Percentiles rank a stretch among this genome's conserved stretches.
Evolutionary conservation across 2,797 vertebrate genomes (phyloP).

Genomic region (Harpagifer antarcticus): DNA sequence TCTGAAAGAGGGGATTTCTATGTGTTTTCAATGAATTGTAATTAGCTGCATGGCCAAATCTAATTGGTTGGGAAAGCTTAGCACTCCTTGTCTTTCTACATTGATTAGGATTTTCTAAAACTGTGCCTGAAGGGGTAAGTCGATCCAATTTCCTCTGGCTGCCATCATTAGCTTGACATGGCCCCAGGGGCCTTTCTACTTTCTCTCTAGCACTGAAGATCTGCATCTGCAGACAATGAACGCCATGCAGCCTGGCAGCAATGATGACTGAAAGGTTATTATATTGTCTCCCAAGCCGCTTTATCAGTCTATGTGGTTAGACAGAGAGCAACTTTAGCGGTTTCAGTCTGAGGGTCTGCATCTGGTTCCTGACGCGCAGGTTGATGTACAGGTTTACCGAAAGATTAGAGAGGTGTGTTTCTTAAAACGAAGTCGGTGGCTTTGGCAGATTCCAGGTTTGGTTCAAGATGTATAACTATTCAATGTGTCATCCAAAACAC

Average conservation of each 20-base stretch:
- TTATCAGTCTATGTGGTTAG: slow-evolving; percentile 3
- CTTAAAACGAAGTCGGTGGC: background rate
- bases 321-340: background rate
- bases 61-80: slow-evolving; percentile 80
- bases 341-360: slow-evolving; percentile 8
- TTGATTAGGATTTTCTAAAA: slow-evolving; percentile 84
- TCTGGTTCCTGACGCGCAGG: background rate
- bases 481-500: background rate
- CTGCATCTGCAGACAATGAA: slow-evolving; percentile 58
- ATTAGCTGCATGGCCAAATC: slow-evolving; percentile 66
- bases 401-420: background rate
- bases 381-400: background rate
- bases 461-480: too few species aligned
- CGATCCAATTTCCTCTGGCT: slow-evolving; percentile 82
- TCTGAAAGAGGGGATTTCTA: slow-evolving; percentile 48
- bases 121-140: slow-evolving; percentile 73
- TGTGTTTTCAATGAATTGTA: slow-evolving; percentile 62
- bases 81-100: slow-evolving; percentile 73
- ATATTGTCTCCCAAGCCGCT: slow-evolving; percentile 31
- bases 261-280: slow-evolving; percentile 44
- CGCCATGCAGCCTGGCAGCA: slow-evolving; percentile 44
- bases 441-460: too few species aligned
- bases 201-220: slow-evolving; percentile 69
- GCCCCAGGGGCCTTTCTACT: slow-evolving; percentile 63
- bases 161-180: slow-evolving; percentile 74